phyloP scores from a whole-genome alignment of 2,113 vertebrate species.

The Anas platyrhynchos region DNA sequence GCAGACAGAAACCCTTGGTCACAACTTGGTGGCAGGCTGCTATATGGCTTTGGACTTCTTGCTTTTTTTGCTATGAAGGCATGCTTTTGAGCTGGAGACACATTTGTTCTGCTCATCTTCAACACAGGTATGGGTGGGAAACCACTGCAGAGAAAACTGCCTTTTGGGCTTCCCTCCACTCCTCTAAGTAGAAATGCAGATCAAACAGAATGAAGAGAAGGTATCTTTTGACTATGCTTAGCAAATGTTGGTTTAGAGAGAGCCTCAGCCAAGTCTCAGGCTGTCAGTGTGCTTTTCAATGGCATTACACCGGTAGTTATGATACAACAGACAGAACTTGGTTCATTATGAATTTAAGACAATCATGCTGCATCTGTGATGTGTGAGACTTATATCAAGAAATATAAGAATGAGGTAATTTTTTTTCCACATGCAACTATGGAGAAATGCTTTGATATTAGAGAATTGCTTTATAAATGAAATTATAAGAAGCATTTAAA shows the following conservation, averaged over 20 bases:
- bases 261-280: neutral
- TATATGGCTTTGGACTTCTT: neutral
- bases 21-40: neutral
- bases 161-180: neutral
- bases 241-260: neutral
- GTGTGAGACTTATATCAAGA: neutral
- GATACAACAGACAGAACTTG: neutral
- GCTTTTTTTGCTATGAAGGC: neutral
- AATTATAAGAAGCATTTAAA: conserved; percentile 37
- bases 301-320: rapidly evolving
- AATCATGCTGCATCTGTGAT: neutral
- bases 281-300: neutral
- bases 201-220: neutral
- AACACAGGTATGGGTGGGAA: neutral
- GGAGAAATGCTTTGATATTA: conserved; percentile 4
- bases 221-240: neutral
- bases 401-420: neutral
- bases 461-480: conserved; percentile 19
- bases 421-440: neutral
- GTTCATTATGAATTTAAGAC: neutral
- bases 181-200: neutral
- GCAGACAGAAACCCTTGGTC: neutral
- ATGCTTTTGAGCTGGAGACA: neutral
- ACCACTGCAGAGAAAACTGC: too few species aligned
- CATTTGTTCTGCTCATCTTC: neutral